These are phyloP conservation scores for Archaeoteleia sp. DNA, from an alignment of 2,888 invertebrate species.

Conservation along the genomic window DNA sequence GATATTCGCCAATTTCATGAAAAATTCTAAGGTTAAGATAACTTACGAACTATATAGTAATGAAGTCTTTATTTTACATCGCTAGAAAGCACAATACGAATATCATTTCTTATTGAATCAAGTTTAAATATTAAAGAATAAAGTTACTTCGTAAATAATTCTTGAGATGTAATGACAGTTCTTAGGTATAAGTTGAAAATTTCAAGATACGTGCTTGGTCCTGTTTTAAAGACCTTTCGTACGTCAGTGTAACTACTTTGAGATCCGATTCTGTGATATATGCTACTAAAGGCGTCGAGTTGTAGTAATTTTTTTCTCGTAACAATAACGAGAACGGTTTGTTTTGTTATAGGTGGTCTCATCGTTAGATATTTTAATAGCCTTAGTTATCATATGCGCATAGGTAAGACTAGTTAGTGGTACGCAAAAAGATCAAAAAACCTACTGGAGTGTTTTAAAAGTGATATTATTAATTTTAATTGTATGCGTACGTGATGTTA, in stretches of 20 bases:
- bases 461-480: slow-evolving; percentile 44
- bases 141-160: no score
- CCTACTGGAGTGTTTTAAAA: slow-evolving; percentile 40
- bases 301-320: slow-evolving; percentile 48
- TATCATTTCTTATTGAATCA: no score
- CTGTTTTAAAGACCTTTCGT: slow-evolving; percentile 42
- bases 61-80: no score
- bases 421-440: slow-evolving; percentile 5
- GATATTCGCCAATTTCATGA: no score
- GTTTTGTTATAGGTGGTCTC: slow-evolving; percentile 36
- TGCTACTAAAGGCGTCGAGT: slow-evolving; percentile 68
- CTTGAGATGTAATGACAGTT: no score
- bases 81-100: no score
- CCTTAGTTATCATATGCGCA: slow-evolving; percentile 32
- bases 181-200: slow-evolving; percentile 7
- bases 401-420: slow-evolving; percentile 26
- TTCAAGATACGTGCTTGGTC: slow-evolving; percentile 27
- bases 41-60: no score
- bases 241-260: slow-evolving; percentile 44
- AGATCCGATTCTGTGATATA: slow-evolving; percentile 72
- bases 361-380: slow-evolving; percentile 55
- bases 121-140: no score
- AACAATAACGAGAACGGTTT: slow-evolving; percentile 49
- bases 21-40: no score
- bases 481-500: background rate